A percentile compares a stretch with the other conserved stretches of the same genome.
phyloP scores from a whole-genome alignment of 2,888 invertebrate species.

The Chorisops tibialis region DNA sequence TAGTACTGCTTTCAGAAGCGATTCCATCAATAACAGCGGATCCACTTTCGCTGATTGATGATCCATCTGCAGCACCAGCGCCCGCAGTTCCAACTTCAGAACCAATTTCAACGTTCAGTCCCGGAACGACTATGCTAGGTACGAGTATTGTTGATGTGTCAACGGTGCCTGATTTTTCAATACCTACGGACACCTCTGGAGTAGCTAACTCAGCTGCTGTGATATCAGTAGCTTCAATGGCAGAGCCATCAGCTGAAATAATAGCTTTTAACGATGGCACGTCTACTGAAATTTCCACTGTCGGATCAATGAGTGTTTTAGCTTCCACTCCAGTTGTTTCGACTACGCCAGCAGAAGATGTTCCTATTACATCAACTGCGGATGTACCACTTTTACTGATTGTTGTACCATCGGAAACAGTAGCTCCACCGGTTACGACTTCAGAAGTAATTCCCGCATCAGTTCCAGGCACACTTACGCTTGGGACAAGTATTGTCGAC shows the following conservation, averaged over 20 bases:
- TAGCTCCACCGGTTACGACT: not conserved
- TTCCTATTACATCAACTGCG: not conserved
- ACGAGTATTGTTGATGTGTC: not conserved
- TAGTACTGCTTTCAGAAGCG: too few relatives aligned
- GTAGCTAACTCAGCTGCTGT: too few relatives aligned
- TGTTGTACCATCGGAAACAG: not conserved
- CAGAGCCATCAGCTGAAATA: too few relatives aligned
- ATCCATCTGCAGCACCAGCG: too few relatives aligned
- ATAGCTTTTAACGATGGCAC: not conserved
- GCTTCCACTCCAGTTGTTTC: too few relatives aligned
- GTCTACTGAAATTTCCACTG: conserved; percentile 9
- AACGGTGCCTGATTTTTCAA: too few relatives aligned
- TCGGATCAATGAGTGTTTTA: not conserved
- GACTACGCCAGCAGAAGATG: too few relatives aligned
- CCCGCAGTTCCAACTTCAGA: not conserved
- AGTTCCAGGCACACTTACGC: not conserved
- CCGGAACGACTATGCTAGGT: not conserved
- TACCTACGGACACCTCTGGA: too few relatives aligned
- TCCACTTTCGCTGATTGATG: too few relatives aligned
- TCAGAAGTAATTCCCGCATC: not conserved
- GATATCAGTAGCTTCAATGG: too few relatives aligned
- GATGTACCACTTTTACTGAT: too few relatives aligned
- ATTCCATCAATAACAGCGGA: too few relatives aligned
- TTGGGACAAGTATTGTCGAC: not conserved
- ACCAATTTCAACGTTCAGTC: not conserved